Conservation (phyloP, 2,888 invertebrate genomes). For the Stegophylla sp. region DNA sequence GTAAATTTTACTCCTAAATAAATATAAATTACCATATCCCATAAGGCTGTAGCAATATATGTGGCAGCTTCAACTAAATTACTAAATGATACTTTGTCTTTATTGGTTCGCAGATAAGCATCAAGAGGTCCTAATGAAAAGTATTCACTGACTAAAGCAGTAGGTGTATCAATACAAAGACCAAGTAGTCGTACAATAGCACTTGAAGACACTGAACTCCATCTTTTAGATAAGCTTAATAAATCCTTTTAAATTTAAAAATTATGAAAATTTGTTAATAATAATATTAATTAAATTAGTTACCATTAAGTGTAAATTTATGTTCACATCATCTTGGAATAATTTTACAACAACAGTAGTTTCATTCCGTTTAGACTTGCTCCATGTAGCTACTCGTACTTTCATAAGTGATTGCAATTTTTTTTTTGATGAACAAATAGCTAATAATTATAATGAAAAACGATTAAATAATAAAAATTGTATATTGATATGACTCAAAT, state of each 20-base stretch:
- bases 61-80: conserved; percentile 84
- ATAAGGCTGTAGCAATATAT: conserved; percentile 82
- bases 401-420: conserved; percentile 52
- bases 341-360: conserved; percentile 53
- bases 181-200: conserved; percentile 81
- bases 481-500: no score
- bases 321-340: conserved; percentile 55
- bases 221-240: conserved; percentile 77
- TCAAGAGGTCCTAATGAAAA: conserved; percentile 81
- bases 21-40: conserved; percentile 74
- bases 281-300: conserved; percentile 22
- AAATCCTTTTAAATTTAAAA: conserved; percentile 71
- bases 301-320: conserved; percentile 52
- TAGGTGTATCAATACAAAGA: conserved; percentile 77
- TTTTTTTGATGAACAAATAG: conserved; percentile 50
- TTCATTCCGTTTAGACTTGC: conserved; percentile 53
- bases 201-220: conserved; percentile 79
- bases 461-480: no score
- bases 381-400: conserved; percentile 51
- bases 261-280: neutral
- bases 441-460: no score
- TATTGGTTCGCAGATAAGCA: conserved; percentile 70
- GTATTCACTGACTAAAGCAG: conserved; percentile 83
- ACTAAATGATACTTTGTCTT: conserved; percentile 65
- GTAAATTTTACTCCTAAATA: neutral